Conservation (phyloP, 2,797 vertebrate genomes). For the Lindbergichthys nudifrons region DNA sequence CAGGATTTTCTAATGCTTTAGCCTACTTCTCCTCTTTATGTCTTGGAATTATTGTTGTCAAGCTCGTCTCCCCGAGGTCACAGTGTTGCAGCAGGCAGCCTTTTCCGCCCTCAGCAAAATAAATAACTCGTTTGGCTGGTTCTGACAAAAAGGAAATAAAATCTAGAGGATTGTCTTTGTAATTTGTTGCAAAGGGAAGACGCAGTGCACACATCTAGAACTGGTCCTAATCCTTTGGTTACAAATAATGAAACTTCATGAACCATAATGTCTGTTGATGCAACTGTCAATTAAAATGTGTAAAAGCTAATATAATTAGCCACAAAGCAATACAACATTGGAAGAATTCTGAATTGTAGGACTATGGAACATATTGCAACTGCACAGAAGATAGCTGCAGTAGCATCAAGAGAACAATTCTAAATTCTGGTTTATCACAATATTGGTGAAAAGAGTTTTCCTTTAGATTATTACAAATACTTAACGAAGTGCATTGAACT, state of each 20-base stretch:
- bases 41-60: conserved; percentile 59
- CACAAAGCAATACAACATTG: neutral
- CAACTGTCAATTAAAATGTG: neutral
- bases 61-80: conserved; percentile 70
- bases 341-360: neutral
- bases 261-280: neutral
- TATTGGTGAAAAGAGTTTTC: neutral
- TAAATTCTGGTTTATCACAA: neutral
- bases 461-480: neutral
- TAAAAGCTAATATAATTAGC: neutral
- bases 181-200: conserved; percentile 59
- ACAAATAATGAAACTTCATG: neutral
- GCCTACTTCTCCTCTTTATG: conserved; percentile 44
- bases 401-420: neutral
- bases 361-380: neutral
- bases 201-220: conserved; percentile 33
- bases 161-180: conserved; percentile 78
- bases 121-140: conserved; percentile 84
- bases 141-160: conserved; percentile 85
- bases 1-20: conserved; percentile 7
- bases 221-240: neutral
- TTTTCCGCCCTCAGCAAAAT: conserved; percentile 73
- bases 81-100: conserved; percentile 62
- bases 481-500: neutral
- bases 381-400: neutral